These are phyloP conservation scores for Protophormia terraenovae DNA, from an alignment of 2,888 invertebrate species.

Conservation along the genomic window DNA sequence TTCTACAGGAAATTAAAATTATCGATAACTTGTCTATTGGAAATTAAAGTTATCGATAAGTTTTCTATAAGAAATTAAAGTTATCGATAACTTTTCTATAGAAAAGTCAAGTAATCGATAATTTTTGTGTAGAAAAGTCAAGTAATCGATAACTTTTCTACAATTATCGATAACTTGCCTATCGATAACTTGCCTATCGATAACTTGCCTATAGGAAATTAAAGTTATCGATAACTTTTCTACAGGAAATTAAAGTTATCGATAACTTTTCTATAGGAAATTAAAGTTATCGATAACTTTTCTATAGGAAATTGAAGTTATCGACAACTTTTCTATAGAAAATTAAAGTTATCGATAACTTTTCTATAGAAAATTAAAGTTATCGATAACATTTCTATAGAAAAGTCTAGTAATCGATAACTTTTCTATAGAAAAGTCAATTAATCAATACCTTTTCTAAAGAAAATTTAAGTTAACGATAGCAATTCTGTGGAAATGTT, in stretches of 20 bases:
- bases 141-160: neutral
- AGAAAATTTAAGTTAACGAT: neutral
- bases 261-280: neutral
- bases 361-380: neutral
- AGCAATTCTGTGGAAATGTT: neutral
- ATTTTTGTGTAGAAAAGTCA: neutral
- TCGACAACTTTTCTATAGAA: neutral
- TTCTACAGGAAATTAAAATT: no score
- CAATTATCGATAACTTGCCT: neutral
- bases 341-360: neutral
- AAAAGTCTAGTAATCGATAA: neutral
- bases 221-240: neutral
- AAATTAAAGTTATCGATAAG: neutral
- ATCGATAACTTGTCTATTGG: neutral
- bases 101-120: neutral
- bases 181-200: neutral
- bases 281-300: neutral
- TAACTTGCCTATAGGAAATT: neutral
- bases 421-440: neutral
- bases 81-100: neutral
- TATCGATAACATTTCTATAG: neutral
- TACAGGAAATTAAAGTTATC: neutral
- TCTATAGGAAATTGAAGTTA: neutral
- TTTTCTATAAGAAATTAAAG: neutral
- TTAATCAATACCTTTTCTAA: neutral